These are phyloP conservation scores for Manis crassicaudata DNA, from an alignment of 2,797 vertebrate genomes.

Conservation along the genomic window DNA sequence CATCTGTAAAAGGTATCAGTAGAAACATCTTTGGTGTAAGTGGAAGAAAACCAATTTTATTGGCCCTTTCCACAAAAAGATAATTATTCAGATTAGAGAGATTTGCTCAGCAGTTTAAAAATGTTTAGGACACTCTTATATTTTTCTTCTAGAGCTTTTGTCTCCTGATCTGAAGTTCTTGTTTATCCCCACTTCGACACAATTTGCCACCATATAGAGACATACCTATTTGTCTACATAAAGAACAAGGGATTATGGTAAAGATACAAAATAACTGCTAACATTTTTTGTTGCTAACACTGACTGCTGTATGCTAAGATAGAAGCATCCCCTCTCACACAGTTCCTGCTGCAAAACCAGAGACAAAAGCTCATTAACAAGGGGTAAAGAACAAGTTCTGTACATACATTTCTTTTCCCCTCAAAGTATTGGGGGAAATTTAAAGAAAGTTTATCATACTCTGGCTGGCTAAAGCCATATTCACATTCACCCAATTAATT, in stretches of 20 bases:
- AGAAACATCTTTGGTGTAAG: constrained; percentile 34
- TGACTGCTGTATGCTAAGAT: background rate
- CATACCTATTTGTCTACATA: background rate
- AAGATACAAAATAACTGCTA: background rate
- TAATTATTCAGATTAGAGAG: constrained; percentile 15
- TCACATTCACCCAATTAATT: constrained; percentile 53
- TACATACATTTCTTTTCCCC: background rate
- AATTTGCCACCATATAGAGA: background rate
- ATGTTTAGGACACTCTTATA: background rate
- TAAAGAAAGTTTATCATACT: constrained; percentile 62
- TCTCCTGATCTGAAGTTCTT: constrained; percentile 15
- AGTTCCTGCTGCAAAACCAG: constrained; percentile 39
- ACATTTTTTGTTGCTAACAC: background rate
- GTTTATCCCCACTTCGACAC: constrained; percentile 22
- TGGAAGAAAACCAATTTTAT: constrained; percentile 21
- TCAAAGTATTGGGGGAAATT: background rate
- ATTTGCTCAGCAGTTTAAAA: constrained; percentile 33
- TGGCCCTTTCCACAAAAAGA: constrained; percentile 30
- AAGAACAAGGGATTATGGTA: background rate
- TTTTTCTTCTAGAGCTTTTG: background rate
- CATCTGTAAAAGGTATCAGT: constrained; percentile 20
- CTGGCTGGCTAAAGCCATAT: constrained; percentile 59
- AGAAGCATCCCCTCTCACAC: constrained; percentile 17
- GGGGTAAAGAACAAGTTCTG: background rate
- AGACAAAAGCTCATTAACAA: constrained; percentile 42